Percentiles rank a stretch among this genome's conserved stretches.
Evolutionary conservation across 2,888 invertebrate species (phyloP).

Genomic region (Anoplius nigerrimus): DNA sequence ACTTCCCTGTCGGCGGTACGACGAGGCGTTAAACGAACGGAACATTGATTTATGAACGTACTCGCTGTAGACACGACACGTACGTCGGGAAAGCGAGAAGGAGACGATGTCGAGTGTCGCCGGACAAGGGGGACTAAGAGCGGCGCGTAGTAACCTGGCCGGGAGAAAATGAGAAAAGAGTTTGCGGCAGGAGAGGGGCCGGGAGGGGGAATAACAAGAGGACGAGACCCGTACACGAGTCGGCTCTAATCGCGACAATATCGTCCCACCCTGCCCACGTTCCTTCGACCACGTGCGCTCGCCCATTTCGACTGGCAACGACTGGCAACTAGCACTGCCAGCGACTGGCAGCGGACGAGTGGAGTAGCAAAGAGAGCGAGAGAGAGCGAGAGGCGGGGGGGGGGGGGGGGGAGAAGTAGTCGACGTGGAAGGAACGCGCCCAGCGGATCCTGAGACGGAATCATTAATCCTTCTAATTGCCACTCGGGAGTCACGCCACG

Average conservation of each 20-base stretch:
- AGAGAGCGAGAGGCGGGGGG: conserved; percentile 14
- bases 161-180: too few relatives aligned
- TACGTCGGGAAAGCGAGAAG: conserved; percentile 1
- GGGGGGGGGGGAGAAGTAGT: conserved; percentile 17
- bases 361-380: conserved; percentile 12
- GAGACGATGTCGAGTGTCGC: neutral
- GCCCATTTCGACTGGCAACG: neutral
- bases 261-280: conserved; percentile 17
- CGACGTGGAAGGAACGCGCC: too few relatives aligned
- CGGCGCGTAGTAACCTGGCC: neutral
- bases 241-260: conserved; percentile 57
- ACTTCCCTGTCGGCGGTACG: conserved; percentile 26
- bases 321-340: neutral
- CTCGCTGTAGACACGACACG: conserved; percentile 10
- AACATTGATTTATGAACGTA: conserved; percentile 62
- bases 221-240: conserved; percentile 27
- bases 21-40: conserved; percentile 56
- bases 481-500: conserved; percentile 60
- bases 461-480: conserved; percentile 71
- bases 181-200: neutral
- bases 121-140: neutral
- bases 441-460: conserved; percentile 48
- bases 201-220: neutral
- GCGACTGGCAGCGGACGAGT: neutral
- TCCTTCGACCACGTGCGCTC: conserved; percentile 5